These are phyloP conservation scores for Coelopa frigida DNA, from an alignment of 1,140 invertebrate genomes.

Conservation along the genomic window DNA sequence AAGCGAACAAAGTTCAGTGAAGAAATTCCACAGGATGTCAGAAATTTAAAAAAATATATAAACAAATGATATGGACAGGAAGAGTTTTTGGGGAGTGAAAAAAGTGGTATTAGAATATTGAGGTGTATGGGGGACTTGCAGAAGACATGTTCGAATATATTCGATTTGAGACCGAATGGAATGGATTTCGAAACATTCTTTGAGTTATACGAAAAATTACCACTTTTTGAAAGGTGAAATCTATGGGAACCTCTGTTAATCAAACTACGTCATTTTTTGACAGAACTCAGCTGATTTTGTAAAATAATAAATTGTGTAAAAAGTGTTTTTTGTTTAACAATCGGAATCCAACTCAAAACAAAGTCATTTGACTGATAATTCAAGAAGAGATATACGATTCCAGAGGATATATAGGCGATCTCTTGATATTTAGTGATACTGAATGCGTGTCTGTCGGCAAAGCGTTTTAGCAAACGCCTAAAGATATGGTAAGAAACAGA, in stretches of 20 bases:
- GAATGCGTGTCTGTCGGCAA: not conserved
- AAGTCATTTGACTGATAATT: too few relatives aligned
- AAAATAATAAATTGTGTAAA: conserved; percentile 2
- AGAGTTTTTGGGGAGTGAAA: too few relatives aligned
- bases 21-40: not conserved
- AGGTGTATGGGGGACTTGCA: too few relatives aligned
- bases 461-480: not conserved
- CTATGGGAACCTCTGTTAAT: too few relatives aligned
- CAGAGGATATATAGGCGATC: conserved; percentile 1
- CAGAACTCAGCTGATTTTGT: conserved; percentile 5
- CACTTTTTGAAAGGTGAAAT: too few relatives aligned
- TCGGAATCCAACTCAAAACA: conserved; percentile 1
- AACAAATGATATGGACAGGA: too few relatives aligned
- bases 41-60: too few relatives aligned
- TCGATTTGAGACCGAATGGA: too few relatives aligned
- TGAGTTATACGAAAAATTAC: too few relatives aligned
- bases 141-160: too few relatives aligned
- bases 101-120: too few relatives aligned
- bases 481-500: conserved; percentile 6
- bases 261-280: conserved; percentile 4
- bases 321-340: conserved; percentile 5
- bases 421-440: conserved; percentile 2
- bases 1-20: not conserved
- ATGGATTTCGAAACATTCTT: too few relatives aligned
- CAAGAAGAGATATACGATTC: not conserved